Percentiles rank a stretch among this genome's conserved stretches.
These are phyloP conservation scores for Drosophila planitibia DNA, from an alignment of 2,888 invertebrate genomes.

Conservation along the genomic window DNA sequence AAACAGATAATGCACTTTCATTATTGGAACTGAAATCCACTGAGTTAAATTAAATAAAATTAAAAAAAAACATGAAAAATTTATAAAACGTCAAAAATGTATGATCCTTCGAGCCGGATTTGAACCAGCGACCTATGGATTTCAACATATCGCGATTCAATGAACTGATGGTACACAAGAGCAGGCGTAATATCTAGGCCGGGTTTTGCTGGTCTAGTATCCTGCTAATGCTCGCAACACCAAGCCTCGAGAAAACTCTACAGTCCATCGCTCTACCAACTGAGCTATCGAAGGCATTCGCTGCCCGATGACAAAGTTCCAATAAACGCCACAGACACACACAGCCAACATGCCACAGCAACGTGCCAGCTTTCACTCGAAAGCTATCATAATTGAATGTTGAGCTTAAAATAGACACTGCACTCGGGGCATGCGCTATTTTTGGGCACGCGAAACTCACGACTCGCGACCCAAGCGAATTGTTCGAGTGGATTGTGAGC, in stretches of 20 bases:
- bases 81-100: constrained; percentile 29
- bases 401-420: constrained; percentile 51
- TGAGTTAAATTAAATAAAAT: not conserved
- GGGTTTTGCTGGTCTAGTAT: constrained; percentile 53
- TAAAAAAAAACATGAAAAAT: not conserved
- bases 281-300: constrained; percentile 78
- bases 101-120: constrained; percentile 79
- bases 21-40: not conserved
- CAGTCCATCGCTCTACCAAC: constrained; percentile 82
- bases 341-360: not conserved
- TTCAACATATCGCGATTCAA: constrained; percentile 64
- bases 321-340: constrained; percentile 7
- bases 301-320: constrained; percentile 25
- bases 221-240: constrained; percentile 55
- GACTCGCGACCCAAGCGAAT: not conserved
- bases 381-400: constrained; percentile 42
- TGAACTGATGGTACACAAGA: constrained; percentile 60
- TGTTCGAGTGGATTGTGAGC: constrained; percentile 16
- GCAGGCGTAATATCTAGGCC: constrained; percentile 49
- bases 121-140: constrained; percentile 82
- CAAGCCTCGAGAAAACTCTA: constrained; percentile 66
- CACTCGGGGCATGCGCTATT: constrained; percentile 54
- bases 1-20: not conserved
- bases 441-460: constrained; percentile 16
- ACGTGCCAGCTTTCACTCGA: constrained; percentile 59